phyloP scores from a whole-genome alignment of 2,113 vertebrate species.

The Vulpes lagopus region DNA sequence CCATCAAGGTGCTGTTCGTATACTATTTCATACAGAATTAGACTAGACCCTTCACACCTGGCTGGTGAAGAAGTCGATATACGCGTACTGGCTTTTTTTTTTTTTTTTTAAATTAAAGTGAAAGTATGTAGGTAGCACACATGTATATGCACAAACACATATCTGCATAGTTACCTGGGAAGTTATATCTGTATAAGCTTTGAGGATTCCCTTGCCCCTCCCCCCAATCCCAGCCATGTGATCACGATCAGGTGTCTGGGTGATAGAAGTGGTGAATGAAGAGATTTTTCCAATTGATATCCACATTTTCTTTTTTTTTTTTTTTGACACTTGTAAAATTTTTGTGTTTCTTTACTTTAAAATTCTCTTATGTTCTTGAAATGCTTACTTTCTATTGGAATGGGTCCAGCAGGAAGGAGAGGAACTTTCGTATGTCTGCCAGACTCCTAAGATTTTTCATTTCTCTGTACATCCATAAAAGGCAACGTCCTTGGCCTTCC shows the following conservation, averaged over 20 bases:
- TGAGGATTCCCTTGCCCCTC: conserved; percentile 80
- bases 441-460: neutral
- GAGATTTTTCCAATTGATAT: conserved; percentile 50
- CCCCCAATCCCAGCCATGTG: conserved; percentile 83
- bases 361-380: neutral
- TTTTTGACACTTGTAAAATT: neutral
- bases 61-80: conserved; percentile 85
- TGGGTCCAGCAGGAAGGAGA: neutral
- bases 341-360: conserved; percentile 62
- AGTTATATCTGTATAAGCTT: conserved; percentile 69
- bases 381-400: neutral
- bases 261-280: conserved; percentile 75
- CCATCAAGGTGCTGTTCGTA: conserved; percentile 85
- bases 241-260: conserved; percentile 79
- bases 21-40: conserved; percentile 87
- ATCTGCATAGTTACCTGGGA: too few relatives aligned
- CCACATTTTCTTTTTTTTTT: conserved; percentile 57
- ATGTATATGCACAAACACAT: neutral
- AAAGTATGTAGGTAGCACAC: conserved; percentile 66
- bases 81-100: conserved; percentile 86
- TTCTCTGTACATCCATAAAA: neutral
- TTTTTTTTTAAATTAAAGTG: conserved; percentile 81
- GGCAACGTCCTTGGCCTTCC: neutral
- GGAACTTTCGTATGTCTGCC: neutral
- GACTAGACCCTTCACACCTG: conserved; percentile 85